Conservation (phyloP, 2,113 vertebrate genomes). For the Vicugna pacos region DNA sequence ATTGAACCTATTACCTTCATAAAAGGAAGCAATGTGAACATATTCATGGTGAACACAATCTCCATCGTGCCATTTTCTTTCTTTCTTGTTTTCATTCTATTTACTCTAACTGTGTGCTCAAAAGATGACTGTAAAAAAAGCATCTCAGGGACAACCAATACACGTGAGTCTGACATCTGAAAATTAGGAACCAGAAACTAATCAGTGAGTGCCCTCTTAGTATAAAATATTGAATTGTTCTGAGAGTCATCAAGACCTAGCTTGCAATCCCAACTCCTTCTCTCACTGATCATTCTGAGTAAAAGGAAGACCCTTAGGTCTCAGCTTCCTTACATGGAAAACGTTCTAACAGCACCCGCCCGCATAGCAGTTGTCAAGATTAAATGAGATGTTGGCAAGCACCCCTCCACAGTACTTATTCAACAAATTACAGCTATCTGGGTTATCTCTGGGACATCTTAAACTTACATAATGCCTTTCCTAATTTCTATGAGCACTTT, state of each 20-base stretch:
- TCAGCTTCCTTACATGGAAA: background rate
- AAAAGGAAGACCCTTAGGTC: background rate
- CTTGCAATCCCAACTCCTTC: background rate
- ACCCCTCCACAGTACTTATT: background rate
- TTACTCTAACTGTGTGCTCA: slow-evolving; percentile 22
- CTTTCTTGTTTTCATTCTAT: slow-evolving; percentile 51
- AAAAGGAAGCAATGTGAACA: background rate
- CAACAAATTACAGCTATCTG: background rate
- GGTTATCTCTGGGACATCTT: background rate
- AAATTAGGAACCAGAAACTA: background rate
- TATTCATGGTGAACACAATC: background rate
- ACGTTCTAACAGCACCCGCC: background rate
- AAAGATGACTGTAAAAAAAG: slow-evolving; percentile 47
- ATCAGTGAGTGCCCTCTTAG: background rate
- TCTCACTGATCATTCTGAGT: background rate
- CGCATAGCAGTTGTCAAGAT: background rate
- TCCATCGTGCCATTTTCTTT: slow-evolving; percentile 15
- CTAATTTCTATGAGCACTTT: slow-evolving; percentile 14
- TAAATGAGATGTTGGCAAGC: slow-evolving; percentile 18
- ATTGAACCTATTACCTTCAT: background rate
- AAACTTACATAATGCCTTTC: background rate
- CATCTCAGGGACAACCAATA: slow-evolving; percentile 19
- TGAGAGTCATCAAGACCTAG: background rate
- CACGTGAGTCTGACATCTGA: slow-evolving; percentile 31
- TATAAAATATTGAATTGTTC: background rate